Evolutionary conservation across 2,888 invertebrate species (phyloP).

Genomic region (Drosophila histrio): DNA sequence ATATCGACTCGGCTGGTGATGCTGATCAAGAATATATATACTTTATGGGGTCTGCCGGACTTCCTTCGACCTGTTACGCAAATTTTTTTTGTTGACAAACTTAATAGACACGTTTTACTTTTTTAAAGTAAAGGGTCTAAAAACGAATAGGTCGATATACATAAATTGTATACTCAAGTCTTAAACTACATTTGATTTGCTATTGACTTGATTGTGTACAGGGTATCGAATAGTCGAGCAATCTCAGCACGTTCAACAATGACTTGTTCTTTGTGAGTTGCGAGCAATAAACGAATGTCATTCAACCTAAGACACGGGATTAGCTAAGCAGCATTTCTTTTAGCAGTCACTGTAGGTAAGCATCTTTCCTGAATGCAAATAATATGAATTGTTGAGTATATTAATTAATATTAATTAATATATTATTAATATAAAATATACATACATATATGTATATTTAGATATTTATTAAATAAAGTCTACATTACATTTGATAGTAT

Average conservation of each 20-base stretch:
- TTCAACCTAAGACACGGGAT: not conserved
- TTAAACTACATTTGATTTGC: no score
- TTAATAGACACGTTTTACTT: no score
- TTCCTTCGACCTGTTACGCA: no score
- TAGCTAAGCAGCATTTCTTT: not conserved
- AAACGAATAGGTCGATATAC: no score
- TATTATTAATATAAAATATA: not conserved
- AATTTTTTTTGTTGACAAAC: no score
- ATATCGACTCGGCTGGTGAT: no score
- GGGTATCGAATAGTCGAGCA: not conserved
- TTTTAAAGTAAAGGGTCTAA: no score
- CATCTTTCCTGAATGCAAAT: not conserved
- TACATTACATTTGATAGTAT: not conserved
- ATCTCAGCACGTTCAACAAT: not conserved
- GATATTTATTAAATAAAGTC: not conserved
- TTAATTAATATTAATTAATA: not conserved
- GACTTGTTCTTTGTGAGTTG: not conserved
- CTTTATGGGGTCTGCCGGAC: no score
- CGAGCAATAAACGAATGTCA: not conserved
- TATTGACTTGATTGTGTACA: not conserved
- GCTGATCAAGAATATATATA: no score
- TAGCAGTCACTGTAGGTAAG: not conserved
- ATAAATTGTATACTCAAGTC: no score
- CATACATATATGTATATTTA: no score
- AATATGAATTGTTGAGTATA: not conserved